Base-by-base conservation (phyloP, 2,888 invertebrate species). In the Chirona hameri region DNA sequence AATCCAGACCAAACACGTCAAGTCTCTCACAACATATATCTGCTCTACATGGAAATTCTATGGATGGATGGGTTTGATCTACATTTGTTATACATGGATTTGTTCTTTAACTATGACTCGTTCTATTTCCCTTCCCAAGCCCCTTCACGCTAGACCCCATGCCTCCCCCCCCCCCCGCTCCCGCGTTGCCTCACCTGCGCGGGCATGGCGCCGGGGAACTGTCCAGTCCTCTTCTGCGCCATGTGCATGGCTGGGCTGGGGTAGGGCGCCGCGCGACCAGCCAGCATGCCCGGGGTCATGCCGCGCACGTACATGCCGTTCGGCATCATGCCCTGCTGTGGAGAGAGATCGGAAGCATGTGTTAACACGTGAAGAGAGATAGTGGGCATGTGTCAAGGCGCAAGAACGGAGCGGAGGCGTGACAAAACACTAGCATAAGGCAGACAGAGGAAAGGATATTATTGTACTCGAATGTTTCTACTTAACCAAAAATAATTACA, bases 231-330 rank as follows among this genome's bases (percentile, higher is more conserved):
- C 86, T 95, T 93, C 87, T 94, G 94, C 83, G 92, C 91, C 92
- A 94, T 93, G 88, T 95, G 93, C 93, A 95, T 94, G 83, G 93
- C 93, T 24, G 95, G 94, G 84, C 92, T 92, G 39, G 96, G 95
- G 88, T 96, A 96, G 2, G 96, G 96, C 81, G 94, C 91, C 89
- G 95, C 91, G 87, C 96, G 91, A 83, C 85, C 85, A 7, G 83
- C 82, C 83, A 84, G 84, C 60, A 83, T 82, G 18, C 86, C 86
- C 0, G 86, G 85, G 24, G 83, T 85, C 85, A 86, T 85, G 29
- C 85, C 85, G 4, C 85, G 85, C 60, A 84, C 83, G 86, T 86
- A 84, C 84, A 85, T 85, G 48, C 79, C 79, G n/a, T 80, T 48
- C 81, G 83, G 83, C 21, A 81, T 57, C 84, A 84, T 84, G 46